Evolutionary conservation across 1,140 invertebrate species (phyloP).

Genomic region (Pogonognathellus flavescens): DNA sequence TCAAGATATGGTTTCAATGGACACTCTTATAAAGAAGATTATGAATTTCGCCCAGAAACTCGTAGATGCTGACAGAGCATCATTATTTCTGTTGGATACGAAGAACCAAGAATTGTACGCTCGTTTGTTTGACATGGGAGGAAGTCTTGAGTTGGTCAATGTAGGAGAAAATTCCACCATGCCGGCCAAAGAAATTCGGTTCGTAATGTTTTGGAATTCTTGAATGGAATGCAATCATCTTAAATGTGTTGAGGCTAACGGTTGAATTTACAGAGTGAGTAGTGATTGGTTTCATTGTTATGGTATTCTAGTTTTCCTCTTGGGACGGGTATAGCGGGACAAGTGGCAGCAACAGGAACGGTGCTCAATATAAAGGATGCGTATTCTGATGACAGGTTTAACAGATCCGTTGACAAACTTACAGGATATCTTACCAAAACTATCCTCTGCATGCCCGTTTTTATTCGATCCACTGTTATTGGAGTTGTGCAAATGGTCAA

Average conservation of each 20-base stretch:
- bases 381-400: conserved; percentile 84
- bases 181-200: conserved; percentile 68
- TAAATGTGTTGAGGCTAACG: background rate
- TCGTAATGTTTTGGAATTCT: background rate
- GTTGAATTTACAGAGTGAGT: background rate
- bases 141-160: conserved; percentile 43
- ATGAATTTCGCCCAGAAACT: conserved; percentile 85
- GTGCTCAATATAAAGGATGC: conserved; percentile 84
- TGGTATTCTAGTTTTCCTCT: conserved; percentile 74
- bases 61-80: conserved; percentile 85
- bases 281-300: conserved; percentile 22
- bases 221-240: background rate
- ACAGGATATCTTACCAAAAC: conserved; percentile 83
- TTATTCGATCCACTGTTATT: conserved; percentile 76
- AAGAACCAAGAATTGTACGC: conserved; percentile 75
- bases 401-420: conserved; percentile 81
- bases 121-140: conserved; percentile 64
- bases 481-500: conserved; percentile 87
- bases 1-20: conserved; percentile 88
- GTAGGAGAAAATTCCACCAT: conserved; percentile 51
- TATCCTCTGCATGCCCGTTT: conserved; percentile 89
- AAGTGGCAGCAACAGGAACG: conserved; percentile 83
- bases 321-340: conserved; percentile 77
- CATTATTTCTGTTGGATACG: conserved; percentile 79
- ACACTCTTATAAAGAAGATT: conserved; percentile 84